A percentile compares a stretch with the other conserved stretches of the same genome.
Conservation (phyloP, 2,113 vertebrate species). For the Gnathonemus echidnorhynchus region DNA sequence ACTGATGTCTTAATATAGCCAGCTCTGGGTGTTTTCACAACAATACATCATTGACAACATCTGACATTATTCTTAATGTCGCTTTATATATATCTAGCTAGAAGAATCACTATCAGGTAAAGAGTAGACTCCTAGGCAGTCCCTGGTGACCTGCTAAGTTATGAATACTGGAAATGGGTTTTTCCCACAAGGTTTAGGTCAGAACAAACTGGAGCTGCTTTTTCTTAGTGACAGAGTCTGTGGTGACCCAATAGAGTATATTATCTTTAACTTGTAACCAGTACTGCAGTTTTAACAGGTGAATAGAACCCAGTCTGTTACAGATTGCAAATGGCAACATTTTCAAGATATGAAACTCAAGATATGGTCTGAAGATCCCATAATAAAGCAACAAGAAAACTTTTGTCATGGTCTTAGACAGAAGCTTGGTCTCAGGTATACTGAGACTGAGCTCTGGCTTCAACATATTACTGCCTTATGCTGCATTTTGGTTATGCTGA, state of each 20-base stretch:
- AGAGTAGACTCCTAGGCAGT: neutral
- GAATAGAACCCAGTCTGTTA: neutral
- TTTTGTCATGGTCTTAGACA: neutral
- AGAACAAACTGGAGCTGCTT: neutral
- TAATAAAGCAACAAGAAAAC: neutral
- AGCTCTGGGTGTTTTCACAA: constrained; percentile 9
- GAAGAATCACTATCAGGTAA: neutral
- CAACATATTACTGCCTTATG: neutral
- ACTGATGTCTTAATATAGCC: constrained; percentile 5
- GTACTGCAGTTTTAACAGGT: neutral
- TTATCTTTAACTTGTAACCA: neutral
- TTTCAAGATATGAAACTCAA: neutral
- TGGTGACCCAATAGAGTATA: neutral
- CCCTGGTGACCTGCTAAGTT: constrained; percentile 2
- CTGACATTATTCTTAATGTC: neutral
- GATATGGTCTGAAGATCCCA: neutral
- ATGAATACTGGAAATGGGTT: constrained; percentile 6
- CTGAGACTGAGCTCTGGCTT: neutral
- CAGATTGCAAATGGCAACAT: neutral
- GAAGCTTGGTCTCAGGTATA: neutral
- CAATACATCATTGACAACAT: neutral
- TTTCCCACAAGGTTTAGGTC: neutral
- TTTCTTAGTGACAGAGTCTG: neutral
- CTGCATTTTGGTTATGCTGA: neutral
- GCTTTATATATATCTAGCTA: neutral